These are phyloP conservation scores for Cheirogaleus major DNA, from an alignment of 2,797 vertebrate species.

Conservation along the genomic window DNA sequence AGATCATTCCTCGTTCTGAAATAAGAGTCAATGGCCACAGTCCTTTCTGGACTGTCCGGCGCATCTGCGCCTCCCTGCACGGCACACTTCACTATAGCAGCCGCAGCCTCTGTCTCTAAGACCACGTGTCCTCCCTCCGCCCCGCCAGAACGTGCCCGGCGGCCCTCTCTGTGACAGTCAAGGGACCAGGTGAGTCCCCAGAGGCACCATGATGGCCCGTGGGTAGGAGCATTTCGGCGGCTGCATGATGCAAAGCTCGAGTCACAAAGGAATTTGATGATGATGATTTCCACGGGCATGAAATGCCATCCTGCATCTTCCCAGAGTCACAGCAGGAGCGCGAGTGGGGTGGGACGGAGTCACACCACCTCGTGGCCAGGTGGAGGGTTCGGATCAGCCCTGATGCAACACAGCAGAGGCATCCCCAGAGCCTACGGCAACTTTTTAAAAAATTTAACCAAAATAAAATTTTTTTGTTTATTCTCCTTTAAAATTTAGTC, in stretches of 20 bases:
- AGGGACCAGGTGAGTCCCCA: accelerated
- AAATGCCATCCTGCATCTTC: neutral
- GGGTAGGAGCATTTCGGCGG: accelerated
- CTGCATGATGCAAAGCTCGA: neutral
- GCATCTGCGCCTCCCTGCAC: accelerated
- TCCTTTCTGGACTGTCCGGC: accelerated
- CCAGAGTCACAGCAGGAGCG: too few relatives aligned
- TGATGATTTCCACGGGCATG: neutral
- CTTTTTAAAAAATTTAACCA: neutral
- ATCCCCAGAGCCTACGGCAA: accelerated
- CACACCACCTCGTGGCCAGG: accelerated
- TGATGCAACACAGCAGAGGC: accelerated
- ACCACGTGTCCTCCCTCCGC: accelerated
- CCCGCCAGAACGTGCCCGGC: neutral
- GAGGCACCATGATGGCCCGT: accelerated
- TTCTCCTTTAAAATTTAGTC: neutral
- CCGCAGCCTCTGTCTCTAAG: neutral
- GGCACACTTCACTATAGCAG: accelerated
- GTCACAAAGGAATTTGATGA: neutral
- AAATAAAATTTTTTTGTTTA: neutral
- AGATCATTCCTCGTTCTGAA: accelerated
- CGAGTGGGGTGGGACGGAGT: accelerated
- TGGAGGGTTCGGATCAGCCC: accelerated
- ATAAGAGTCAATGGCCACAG: neutral
- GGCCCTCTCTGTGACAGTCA: accelerated